Conservation (phyloP, 1,140 invertebrate species). For the Aphaenogaster rudis region DNA sequence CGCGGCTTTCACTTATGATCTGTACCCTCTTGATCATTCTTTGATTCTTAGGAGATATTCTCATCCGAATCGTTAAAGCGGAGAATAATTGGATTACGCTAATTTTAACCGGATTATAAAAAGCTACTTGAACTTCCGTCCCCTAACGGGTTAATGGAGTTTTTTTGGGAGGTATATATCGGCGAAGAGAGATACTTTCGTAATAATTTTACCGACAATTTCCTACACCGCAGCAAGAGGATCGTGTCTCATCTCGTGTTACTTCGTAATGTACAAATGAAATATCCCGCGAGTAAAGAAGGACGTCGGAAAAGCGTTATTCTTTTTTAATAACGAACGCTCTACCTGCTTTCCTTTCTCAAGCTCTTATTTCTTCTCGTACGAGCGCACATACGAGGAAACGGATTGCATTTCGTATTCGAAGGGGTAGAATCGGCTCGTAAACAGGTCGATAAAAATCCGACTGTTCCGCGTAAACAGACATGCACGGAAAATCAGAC, state of each 20-base stretch:
- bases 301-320: constrained; percentile 9
- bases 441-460: constrained; percentile 61
- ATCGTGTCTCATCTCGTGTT: constrained; percentile 22
- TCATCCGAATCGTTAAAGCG: background rate
- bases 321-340: constrained; percentile 47
- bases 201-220: constrained; percentile 36
- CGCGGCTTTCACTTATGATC: constrained; percentile 15
- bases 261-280: constrained; percentile 43
- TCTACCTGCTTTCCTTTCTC: constrained; percentile 10
- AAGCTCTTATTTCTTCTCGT: constrained; percentile 7
- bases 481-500: constrained; percentile 13
- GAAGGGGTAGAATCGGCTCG: constrained; percentile 45
- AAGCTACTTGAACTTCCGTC: constrained; percentile 19
- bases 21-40: constrained; percentile 1
- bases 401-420: constrained; percentile 41
- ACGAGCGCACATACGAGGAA: constrained; percentile 37
- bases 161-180: background rate
- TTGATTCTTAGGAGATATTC: background rate
- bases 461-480: constrained; percentile 54
- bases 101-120: constrained; percentile 20
- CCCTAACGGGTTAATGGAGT: background rate
- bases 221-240: background rate
- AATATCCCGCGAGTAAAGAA: background rate
- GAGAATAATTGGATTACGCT: constrained; percentile 17
- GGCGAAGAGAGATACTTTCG: background rate